phyloP scores from a whole-genome alignment of 2,797 vertebrate genomes.

The Phalloptychus januarius region DNA sequence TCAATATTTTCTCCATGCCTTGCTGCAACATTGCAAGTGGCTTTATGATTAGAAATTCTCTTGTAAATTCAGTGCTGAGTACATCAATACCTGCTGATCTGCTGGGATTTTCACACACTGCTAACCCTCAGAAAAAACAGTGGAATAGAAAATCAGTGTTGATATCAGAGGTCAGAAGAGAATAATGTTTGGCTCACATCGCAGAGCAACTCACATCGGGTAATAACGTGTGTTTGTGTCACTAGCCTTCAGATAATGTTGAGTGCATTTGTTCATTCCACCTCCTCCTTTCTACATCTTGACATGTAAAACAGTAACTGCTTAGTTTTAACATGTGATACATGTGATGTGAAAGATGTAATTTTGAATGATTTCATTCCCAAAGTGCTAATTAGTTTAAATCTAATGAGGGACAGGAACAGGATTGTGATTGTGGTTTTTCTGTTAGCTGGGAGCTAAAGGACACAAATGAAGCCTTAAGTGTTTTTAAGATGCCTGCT shows the following conservation, averaged over 20 bases:
- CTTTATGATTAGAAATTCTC: neutral
- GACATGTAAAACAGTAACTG: conserved; percentile 45
- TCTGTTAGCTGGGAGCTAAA: conserved; percentile 53
- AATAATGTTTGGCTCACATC: neutral
- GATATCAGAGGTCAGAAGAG: neutral
- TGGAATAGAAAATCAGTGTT: neutral
- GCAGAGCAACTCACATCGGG: neutral
- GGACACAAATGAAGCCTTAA: conserved; percentile 74
- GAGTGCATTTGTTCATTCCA: conserved; percentile 21
- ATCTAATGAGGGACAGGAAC: conserved; percentile 23
- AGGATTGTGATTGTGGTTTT: conserved; percentile 42
- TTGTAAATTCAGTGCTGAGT: neutral
- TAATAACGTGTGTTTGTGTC: conserved; percentile 22
- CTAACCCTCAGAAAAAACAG: neutral
- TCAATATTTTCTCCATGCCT: neutral
- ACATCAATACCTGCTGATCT: neutral
- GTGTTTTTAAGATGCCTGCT: conserved; percentile 62
- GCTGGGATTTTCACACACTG: neutral
- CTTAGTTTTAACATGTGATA: conserved; percentile 63
- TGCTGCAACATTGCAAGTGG: neutral
- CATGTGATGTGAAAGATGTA: conserved; percentile 43
- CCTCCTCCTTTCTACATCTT: conserved; percentile 35
- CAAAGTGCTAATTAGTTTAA: conserved; percentile 49
- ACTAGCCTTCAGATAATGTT: conserved; percentile 20
- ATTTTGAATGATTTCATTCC: conserved; percentile 49